Conservation (phyloP, 2,113 vertebrate genomes). For the Maccullochella peelii region DNA sequence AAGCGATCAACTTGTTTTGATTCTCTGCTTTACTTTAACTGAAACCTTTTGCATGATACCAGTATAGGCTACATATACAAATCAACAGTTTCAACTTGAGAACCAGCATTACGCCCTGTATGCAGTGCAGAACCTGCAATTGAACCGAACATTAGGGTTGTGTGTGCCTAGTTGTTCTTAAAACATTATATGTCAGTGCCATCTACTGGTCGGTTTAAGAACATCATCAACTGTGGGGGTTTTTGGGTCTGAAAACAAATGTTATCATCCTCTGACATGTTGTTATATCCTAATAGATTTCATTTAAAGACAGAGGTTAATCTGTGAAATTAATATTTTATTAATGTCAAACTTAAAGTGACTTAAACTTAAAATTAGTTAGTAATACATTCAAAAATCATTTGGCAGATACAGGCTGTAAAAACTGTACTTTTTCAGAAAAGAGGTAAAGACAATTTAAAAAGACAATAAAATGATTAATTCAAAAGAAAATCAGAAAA, state of each 20-base stretch:
- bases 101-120: neutral
- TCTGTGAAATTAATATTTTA: neutral
- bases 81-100: neutral
- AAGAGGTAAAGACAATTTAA: neutral
- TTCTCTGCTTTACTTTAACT: neutral
- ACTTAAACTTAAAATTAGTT: conserved; percentile 21
- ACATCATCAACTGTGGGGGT: neutral
- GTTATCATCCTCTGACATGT: neutral
- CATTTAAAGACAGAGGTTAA: neutral
- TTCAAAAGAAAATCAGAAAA: neutral
- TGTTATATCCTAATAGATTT: neutral
- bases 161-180: neutral
- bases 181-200: conserved; percentile 41
- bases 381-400: no score
- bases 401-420: neutral
- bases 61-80: neutral
- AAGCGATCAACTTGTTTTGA: neutral
- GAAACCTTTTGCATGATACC: neutral
- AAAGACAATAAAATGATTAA: neutral
- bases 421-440: neutral
- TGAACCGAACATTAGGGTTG: neutral
- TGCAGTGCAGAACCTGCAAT: neutral
- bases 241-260: neutral
- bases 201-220: conserved; percentile 51
- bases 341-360: neutral